Percentiles rank a stretch among this genome's conserved stretches.
Conservation (phyloP, 2,113 vertebrate genomes). For the Festucalex cinctus region DNA sequence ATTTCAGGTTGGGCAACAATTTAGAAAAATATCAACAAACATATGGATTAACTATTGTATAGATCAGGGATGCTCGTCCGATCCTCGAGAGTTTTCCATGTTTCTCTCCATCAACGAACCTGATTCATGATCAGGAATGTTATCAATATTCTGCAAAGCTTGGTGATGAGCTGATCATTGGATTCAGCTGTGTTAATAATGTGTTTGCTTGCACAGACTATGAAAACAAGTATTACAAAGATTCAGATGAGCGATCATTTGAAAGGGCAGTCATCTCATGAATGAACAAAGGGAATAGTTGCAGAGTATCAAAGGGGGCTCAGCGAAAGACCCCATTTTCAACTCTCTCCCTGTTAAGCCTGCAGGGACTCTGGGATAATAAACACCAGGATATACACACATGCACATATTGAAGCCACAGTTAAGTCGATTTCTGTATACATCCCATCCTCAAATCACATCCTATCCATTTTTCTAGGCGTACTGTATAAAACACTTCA, state of each 20-base stretch:
- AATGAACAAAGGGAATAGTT: not conserved
- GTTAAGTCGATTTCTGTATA: not conserved
- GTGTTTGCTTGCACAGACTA: too few species aligned
- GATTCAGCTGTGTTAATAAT: too few species aligned
- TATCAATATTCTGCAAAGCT: too few species aligned
- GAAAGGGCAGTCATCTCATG: not conserved
- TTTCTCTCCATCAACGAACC: too few species aligned
- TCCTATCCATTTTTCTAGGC: not conserved
- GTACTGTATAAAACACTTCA: conserved; percentile 3
- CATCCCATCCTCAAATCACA: not conserved
- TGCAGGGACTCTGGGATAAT: not conserved
- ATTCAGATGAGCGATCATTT: not conserved
- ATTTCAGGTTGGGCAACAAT: too few species aligned
- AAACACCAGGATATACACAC: conserved; percentile 4
- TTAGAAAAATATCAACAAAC: too few species aligned
- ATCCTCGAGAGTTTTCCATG: too few species aligned
- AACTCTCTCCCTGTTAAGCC: not conserved
- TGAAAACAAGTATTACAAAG: too few species aligned
- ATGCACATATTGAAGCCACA: not conserved
- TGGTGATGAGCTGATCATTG: too few species aligned
- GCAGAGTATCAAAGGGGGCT: not conserved
- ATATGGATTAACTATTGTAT: too few species aligned
- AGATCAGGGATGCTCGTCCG: too few species aligned
- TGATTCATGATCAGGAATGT: too few species aligned
- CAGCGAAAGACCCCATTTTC: not conserved